Evolutionary conservation across 1,140 invertebrate species (phyloP).

Genomic region (Listronotus bonariensis): DNA sequence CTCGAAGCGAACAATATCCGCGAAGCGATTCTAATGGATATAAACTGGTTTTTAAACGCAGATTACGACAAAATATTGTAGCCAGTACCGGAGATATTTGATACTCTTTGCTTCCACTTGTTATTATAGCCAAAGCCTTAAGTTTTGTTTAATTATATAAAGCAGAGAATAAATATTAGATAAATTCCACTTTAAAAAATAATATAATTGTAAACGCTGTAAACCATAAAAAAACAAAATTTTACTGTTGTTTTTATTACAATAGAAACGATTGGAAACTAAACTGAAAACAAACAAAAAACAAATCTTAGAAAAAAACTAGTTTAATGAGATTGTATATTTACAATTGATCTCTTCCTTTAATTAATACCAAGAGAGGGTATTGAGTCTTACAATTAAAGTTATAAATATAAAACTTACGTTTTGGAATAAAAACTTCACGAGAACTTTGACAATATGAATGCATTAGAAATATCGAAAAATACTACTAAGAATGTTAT

Average conservation of each 20-base stretch:
- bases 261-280: conserved; percentile 4
- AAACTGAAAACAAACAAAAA: conserved; percentile 18
- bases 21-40: no score
- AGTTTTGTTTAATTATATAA: no score
- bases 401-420: conserved; percentile 26
- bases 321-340: conserved; percentile 52
- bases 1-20: no score
- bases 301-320: conserved; percentile 44
- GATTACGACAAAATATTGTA: no score
- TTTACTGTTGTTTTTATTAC: conserved; percentile 11
- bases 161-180: no score
- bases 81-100: no score
- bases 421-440: conserved; percentile 20
- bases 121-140: no score
- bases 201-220: background rate
- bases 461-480: conserved; percentile 12
- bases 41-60: no score
- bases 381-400: conserved; percentile 23
- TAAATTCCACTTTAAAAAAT: no score
- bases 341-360: conserved; percentile 42
- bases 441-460: conserved; percentile 11
- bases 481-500: conserved; percentile 15
- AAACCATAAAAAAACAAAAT: conserved; percentile 1
- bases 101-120: no score
- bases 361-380: conserved; percentile 18